A percentile compares a stretch with the other conserved stretches of the same genome.
These are phyloP conservation scores for Papilio elwesi DNA, from an alignment of 2,888 invertebrate genomes.

Conservation along the genomic window DNA sequence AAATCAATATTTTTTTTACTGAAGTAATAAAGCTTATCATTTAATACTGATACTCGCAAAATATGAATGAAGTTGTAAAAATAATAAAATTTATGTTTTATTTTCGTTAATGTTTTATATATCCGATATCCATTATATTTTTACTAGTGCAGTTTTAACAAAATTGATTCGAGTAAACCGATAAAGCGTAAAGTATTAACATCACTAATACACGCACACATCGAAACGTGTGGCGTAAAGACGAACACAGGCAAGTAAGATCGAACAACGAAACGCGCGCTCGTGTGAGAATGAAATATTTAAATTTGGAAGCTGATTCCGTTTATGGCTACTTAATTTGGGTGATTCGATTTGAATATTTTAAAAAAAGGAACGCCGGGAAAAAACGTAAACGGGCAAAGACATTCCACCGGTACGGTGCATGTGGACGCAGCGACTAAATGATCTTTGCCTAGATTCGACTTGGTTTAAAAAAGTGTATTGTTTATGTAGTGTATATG, in stretches of 20 bases:
- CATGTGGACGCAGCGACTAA: slow-evolving; percentile 41
- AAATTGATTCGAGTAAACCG: slow-evolving; percentile 22
- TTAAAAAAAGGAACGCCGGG: slow-evolving; percentile 70
- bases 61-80: slow-evolving; percentile 31
- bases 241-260: slow-evolving; percentile 58
- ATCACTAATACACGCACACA: slow-evolving; percentile 62
- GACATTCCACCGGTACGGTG: slow-evolving; percentile 67
- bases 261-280: slow-evolving; percentile 69
- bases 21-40: slow-evolving; percentile 12
- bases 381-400: slow-evolving; percentile 66
- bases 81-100: slow-evolving; percentile 15
- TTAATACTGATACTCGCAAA: slow-evolving; percentile 1
- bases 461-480: slow-evolving; percentile 12
- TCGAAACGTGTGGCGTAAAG: slow-evolving; percentile 12
- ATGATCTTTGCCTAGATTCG: slow-evolving; percentile 41
- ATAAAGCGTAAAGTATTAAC: slow-evolving; percentile 48
- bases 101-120: slow-evolving; percentile 9
- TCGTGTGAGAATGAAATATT: slow-evolving; percentile 80
- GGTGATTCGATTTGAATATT: slow-evolving; percentile 83
- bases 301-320: slow-evolving; percentile 84
- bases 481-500: not conserved
- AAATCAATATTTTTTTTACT: slow-evolving; percentile 21
- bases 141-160: slow-evolving; percentile 4
- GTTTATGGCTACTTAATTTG: slow-evolving; percentile 85
- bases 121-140: slow-evolving; percentile 6